Conservation (phyloP, 2,888 invertebrate species). For the Drosophila macrospina region DNA sequence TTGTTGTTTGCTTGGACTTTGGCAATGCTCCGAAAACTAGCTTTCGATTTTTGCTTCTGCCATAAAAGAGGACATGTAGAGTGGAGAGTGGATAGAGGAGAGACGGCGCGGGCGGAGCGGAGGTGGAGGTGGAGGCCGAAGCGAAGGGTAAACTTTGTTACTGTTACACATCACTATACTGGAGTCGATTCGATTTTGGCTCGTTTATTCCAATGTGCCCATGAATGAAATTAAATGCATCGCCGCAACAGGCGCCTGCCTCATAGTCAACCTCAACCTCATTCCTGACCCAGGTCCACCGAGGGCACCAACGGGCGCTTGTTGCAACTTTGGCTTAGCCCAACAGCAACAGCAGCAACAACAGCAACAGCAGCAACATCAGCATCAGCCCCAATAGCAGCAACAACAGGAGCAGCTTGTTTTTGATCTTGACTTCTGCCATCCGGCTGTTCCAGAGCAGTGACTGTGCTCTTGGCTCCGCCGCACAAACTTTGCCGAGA, state of each 20-base stretch:
- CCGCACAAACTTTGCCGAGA: slow-evolving; percentile 48
- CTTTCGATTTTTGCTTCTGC: slow-evolving; percentile 40
- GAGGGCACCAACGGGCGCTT: slow-evolving; percentile 43
- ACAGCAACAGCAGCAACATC: slow-evolving; percentile 10
- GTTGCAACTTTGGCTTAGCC: slow-evolving; percentile 63
- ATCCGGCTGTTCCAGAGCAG: slow-evolving; percentile 43
- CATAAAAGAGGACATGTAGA: slow-evolving; percentile 1
- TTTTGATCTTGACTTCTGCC: slow-evolving; percentile 73
- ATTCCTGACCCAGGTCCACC: slow-evolving; percentile 19
- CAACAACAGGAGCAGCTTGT: slow-evolving; percentile 55
- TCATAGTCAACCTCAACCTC: slow-evolving; percentile 3
- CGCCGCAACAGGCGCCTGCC: slow-evolving; percentile 54
- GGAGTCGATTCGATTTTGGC: slow-evolving; percentile 62
- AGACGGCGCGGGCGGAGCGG: too few species aligned
- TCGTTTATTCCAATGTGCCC: slow-evolving; percentile 41
- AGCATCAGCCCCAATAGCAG: slow-evolving; percentile 41
- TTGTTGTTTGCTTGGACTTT: slow-evolving; percentile 44
- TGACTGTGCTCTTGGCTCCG: slow-evolving; percentile 31
- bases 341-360: slow-evolving; percentile 34
- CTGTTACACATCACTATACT: slow-evolving; percentile 24
- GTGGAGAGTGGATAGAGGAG: too few species aligned
- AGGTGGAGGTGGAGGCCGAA: neutral
- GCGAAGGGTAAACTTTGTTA: slow-evolving; percentile 19
- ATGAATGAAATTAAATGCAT: slow-evolving; percentile 74
- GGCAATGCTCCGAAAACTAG: slow-evolving; percentile 43